A percentile compares a stretch with the other conserved stretches of the same genome.
Conservation (phyloP, 2,113 vertebrate genomes). For the Otolemur garnettii region DNA sequence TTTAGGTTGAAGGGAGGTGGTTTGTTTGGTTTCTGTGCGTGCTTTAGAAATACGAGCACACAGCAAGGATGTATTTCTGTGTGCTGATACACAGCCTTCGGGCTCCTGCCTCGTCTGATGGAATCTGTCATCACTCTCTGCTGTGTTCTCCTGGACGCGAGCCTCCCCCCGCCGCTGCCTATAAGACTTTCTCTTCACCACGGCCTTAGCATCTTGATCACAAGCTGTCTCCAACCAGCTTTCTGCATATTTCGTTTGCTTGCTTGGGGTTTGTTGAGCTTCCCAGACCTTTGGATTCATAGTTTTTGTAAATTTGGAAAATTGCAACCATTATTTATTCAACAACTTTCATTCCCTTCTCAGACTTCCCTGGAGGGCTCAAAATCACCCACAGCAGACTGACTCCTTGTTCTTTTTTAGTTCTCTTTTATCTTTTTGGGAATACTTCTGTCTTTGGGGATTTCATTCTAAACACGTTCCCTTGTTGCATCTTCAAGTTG, state of each 20-base stretch:
- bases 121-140: background rate
- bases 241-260: background rate
- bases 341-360: constrained; percentile 43
- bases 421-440: background rate
- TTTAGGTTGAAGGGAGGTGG: background rate
- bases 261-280: background rate
- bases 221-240: background rate
- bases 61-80: too few relatives aligned
- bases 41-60: background rate
- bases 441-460: background rate
- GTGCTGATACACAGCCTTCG: fast-evolving
- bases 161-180: too few relatives aligned
- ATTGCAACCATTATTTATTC: background rate
- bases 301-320: background rate
- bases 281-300: background rate
- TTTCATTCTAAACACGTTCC: background rate
- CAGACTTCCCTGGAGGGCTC: background rate
- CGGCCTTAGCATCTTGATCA: background rate
- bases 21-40: background rate
- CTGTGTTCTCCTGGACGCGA: background rate
- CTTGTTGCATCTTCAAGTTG: fast-evolving
- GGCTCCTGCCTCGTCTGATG: background rate
- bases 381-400: background rate
- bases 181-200: background rate
- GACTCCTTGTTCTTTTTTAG: background rate